Evolutionary conservation across 2,888 invertebrate genomes (phyloP), one percentile per base, ranked within the genome.

Genomic region (Malthinus seriepunctatus): DNA sequence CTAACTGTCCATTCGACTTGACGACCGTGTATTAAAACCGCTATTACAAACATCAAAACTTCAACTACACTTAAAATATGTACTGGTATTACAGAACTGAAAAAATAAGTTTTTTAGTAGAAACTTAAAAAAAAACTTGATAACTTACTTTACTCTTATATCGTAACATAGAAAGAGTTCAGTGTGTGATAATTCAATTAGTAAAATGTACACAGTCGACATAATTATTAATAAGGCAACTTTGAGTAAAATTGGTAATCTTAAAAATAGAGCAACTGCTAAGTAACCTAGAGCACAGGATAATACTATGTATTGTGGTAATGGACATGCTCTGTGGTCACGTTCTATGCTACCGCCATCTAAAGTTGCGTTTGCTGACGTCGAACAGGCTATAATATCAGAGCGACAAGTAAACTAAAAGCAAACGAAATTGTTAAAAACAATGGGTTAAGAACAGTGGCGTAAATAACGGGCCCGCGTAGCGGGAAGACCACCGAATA

Each of bases 1-100:
- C 95, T 82, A 12, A 93, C 91, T 46, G 94, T 95, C 93, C 95
- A 95, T 79, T 96, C 95, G 71, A 95, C 86, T 86, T 93, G 80
- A 66, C 88, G 86, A 0, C 89, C 94, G 77, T 95, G 94, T 50
- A 94, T 82, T 54, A 93, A 80, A 65, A 95, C 89, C 3, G 92
- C 92, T 69, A 94, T 76, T 62, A 93, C 88, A 71, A 94, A 88
- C 72, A 93, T 89, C 47, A 91, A 77, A 49, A 95, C 87, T 80
- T 92, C 90, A 57, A 94, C 88, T 63, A 90, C 85, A 69, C 89
- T 87, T 63, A 88, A 82, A 68, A 90, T 87, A 72, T 93, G 89
- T 1, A 89, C 86, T n/a, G 94, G 93, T 68, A 89, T 85, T 55
- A 88, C 82, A 46, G 86, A 84, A 66, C 88, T 87, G 70, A 8